Percentiles rank a stretch among this genome's conserved stretches.
Evolutionary conservation across 1,140 invertebrate species (phyloP).

Genomic region (Eupristina koningsbergeri): DNA sequence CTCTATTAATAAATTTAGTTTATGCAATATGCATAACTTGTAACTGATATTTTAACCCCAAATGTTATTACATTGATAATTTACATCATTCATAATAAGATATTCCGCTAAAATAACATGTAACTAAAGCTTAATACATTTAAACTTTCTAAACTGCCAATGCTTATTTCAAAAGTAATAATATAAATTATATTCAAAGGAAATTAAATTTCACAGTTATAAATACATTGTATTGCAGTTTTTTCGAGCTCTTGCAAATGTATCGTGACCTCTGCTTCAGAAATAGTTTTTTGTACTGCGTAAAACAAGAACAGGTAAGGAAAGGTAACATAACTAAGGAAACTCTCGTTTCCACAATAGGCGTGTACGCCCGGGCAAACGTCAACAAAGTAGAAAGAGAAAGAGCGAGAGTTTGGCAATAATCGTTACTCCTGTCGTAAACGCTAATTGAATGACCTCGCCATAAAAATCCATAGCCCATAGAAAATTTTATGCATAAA

Average conservation of each 20-base stretch:
- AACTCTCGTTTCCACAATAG: not conserved
- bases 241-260: not conserved
- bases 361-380: not conserved
- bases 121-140: too few species aligned
- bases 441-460: conserved; percentile 42
- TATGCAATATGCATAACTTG: too few species aligned
- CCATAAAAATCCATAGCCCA: conserved; percentile 50
- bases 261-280: not conserved
- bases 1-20: too few species aligned
- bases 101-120: too few species aligned
- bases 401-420: conserved; percentile 14
- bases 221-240: not conserved
- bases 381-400: conserved; percentile 36
- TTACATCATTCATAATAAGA: too few species aligned
- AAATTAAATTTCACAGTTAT: not conserved
- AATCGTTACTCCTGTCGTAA: conserved; percentile 48
- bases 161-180: not conserved
- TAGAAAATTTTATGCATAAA: conserved; percentile 43
- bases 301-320: not conserved
- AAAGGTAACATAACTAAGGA: not conserved
- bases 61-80: too few species aligned
- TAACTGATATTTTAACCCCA: too few species aligned
- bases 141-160: too few species aligned
- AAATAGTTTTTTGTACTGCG: not conserved
- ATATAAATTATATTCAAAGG: not conserved